Evolutionary conservation across 2,888 invertebrate genomes (phyloP), one percentile per base, ranked within the genome.

Genomic region (Ophion obscuratus): DNA sequence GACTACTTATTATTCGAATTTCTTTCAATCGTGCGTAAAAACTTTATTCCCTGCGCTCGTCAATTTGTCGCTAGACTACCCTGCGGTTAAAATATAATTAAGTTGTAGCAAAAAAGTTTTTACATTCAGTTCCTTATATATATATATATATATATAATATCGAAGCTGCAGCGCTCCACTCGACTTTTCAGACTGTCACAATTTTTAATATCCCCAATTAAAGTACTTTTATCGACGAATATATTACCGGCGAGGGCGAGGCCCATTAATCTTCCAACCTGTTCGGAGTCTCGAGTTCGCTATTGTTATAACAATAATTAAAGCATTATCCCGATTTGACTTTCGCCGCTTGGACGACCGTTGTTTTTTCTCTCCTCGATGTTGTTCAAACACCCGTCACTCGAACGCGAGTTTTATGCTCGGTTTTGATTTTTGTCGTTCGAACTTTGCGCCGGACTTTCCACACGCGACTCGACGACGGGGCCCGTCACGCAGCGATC

Each of bases 341-440:
- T 73, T 40, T 74, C 27, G 53, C 40, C 44, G 59, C 20, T 74
- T 67, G 7, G 59, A 44, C 57, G 40, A 6, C 2, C 5, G 14
- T 31, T 24, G n/a, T 44, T 47, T 14, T 61, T 82, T 78, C 57
- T 53, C 44, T 40, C 77, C 67, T 44, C 61, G 47, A 47, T 67
- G 79, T 71, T 76, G 57, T 75, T 44, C 44, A 78, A 78, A 78
- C 78, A 79, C 71, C 47, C 75, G 74, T 81, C 75, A 66, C 44
- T 75, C 53, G 53, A 61, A 53, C 36, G 66, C 61, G 61, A 75
- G 62, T 75, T 80, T 84, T 67, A 80, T 84, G 11, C 31, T 24
- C 44, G n/a, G 36, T 44, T 11, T 68, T 68, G 61, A 67, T 61
- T 75, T 75, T 75, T 68, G 47, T 68, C 68, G 81, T 40, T 47